Evolutionary conservation across 2,113 vertebrate species (phyloP).

Genomic region (Solenodon paradoxus): DNA sequence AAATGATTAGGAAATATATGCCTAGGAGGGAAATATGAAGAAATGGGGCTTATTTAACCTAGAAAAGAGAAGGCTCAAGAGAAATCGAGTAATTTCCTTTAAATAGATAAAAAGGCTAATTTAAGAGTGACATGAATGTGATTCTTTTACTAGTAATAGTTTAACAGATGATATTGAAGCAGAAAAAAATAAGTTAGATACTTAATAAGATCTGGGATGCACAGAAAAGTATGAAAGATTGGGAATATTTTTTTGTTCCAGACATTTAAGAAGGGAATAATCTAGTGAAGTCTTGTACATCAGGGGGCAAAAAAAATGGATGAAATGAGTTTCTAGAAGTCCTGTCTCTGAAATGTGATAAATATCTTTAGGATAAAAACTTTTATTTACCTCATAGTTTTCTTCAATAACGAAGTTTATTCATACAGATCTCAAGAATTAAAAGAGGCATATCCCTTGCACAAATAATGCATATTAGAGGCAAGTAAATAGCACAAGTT

Average conservation of each 20-base stretch:
- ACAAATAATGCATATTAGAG: not conserved
- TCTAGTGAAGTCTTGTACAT: not conserved
- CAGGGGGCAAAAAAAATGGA: not conserved
- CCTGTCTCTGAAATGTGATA: not conserved
- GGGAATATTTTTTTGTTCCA: not conserved
- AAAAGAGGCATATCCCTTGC: not conserved
- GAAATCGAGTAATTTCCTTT: slow-evolving; percentile 60
- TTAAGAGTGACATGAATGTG: slow-evolving; percentile 8
- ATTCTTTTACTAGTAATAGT: slow-evolving; percentile 12
- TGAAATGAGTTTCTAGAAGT: slow-evolving; percentile 1
- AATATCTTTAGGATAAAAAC: not conserved
- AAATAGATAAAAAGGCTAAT: slow-evolving; percentile 55
- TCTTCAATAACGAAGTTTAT: not conserved
- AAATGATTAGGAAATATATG: slow-evolving; percentile 38
- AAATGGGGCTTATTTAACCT: slow-evolving; percentile 58
- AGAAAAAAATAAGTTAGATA: slow-evolving; percentile 1
- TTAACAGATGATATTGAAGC: not conserved
- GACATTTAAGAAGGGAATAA: not conserved
- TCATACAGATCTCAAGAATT: not conserved
- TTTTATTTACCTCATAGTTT: not conserved
- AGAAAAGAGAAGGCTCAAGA: slow-evolving; percentile 44
- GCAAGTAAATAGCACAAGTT: not conserved
- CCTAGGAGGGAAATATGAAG: not conserved
- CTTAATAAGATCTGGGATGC: not conserved
- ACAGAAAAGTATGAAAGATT: not conserved